Evolutionary conservation across 2,888 invertebrate genomes (phyloP).

Genomic region (Isotomurus palustris): DNA sequence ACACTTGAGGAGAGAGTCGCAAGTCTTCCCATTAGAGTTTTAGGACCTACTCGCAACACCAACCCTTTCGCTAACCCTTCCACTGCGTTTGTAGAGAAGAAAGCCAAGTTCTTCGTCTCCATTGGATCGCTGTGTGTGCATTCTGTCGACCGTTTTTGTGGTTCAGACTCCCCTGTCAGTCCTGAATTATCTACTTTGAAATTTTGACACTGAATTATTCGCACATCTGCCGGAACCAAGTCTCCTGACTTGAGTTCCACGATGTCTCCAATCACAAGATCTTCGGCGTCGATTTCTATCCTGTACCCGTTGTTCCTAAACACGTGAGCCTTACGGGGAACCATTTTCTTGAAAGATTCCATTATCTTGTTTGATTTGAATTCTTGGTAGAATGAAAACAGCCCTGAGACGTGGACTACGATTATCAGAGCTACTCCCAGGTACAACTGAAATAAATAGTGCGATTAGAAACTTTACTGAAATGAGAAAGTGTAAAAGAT

Average conservation of each 20-base stretch:
- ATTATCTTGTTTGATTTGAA: constrained; percentile 61
- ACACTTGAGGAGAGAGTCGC: constrained; percentile 64
- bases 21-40: constrained; percentile 67
- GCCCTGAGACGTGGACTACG: constrained; percentile 67
- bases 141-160: constrained; percentile 53
- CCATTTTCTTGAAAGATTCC: constrained; percentile 57
- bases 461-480: background rate
- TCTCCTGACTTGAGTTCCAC: constrained; percentile 84
- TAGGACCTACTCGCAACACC: constrained; percentile 62
- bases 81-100: constrained; percentile 59
- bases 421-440: constrained; percentile 52
- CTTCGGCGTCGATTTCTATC: constrained; percentile 48
- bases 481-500: background rate
- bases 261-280: constrained; percentile 57
- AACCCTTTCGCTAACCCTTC: constrained; percentile 59
- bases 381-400: constrained; percentile 69
- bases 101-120: constrained; percentile 57
- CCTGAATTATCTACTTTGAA: constrained; percentile 65
- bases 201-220: constrained; percentile 55
- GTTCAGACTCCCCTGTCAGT: constrained; percentile 65
- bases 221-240: constrained; percentile 74
- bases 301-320: constrained; percentile 51
- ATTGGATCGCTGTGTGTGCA: constrained; percentile 54
- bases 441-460: constrained; percentile 22
- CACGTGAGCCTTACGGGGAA: constrained; percentile 54